Evolutionary conservation across 2,113 vertebrate species (phyloP), one percentile per base, ranked within the genome.

Genomic region (Tauraco erythrolophus): DNA sequence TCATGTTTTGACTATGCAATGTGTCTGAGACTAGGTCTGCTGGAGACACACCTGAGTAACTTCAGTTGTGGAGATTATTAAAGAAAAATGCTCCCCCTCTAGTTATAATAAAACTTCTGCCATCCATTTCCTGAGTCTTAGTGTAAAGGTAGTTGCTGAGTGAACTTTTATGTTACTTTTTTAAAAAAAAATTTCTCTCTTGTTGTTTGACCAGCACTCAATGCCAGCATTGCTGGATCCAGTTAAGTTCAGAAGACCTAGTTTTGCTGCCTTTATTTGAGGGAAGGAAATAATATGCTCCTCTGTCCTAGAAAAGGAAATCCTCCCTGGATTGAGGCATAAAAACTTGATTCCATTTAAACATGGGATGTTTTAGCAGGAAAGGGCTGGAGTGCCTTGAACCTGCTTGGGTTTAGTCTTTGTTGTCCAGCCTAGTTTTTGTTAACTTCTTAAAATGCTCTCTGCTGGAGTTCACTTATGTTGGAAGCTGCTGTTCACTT

Each of bases 291-390:
- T 79, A 22, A 16, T 79, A 79, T 57, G 50, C 68, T 89, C 14
- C 77, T 88, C 87, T 72, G 61, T 96, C 91, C 91, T 94, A 94
- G 61, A 82, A 96, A 94, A 95, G 94, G 94, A 97, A 96, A 97
- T 95, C 91, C 81, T 96, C 87, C 39, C 54, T 95, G 48, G 66
- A 83, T 77, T 0, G 5, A 95, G 51, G 64, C 54, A 72, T 79
- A 77, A 87, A 94, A 91, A 80, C 33, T 88, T 64, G n/a, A 94
- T 85, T 95, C 77, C 78, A 69, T 65, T 96, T 85, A 54, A 94
- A 80, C 7, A 4, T 91, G 89, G 53, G 18, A 37, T 33, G 10
- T 79, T 94, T 19, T 37, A 89, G 60, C 77, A 92, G 84, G 56
- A 95, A 82, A 31, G 58, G 28, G 60, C 60, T 58, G 57, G 37